A percentile compares a stretch with the other conserved stretches of the same genome.
phyloP scores from a whole-genome alignment of 2,888 invertebrate species.

The Metacarcinus magister region DNA sequence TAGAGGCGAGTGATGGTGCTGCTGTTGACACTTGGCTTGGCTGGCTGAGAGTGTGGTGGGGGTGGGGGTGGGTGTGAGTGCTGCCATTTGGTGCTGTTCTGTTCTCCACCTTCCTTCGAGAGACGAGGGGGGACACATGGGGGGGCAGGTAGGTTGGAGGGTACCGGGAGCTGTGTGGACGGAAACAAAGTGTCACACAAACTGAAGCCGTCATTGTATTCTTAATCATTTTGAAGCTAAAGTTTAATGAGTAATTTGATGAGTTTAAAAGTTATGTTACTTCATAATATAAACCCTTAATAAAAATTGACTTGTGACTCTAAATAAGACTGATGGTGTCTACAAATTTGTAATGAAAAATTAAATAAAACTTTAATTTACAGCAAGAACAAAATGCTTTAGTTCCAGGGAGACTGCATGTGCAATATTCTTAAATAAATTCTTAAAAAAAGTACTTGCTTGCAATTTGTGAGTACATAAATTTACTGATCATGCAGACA shows the following conservation, averaged over 20 bases:
- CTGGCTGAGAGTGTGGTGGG: constrained; percentile 57
- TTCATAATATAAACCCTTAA: background rate
- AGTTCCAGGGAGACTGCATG: background rate
- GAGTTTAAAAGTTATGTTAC: background rate
- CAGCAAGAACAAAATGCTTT: background rate
- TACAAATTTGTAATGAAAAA: background rate
- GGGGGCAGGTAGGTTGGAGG: constrained; percentile 82
- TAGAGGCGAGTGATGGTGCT: constrained; percentile 76
- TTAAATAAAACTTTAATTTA: background rate
- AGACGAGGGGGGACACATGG: constrained; percentile 83
- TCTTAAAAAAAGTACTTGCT: background rate
- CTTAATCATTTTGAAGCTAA: background rate
- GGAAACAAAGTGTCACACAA: background rate
- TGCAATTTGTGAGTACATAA: background rate
- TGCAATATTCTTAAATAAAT: background rate
- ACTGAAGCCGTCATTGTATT: background rate
- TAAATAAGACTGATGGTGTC: background rate
- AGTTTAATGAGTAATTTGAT: background rate
- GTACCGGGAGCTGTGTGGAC: constrained; percentile 79
- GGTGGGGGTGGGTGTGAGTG: constrained; percentile 42
- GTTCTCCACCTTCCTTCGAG: constrained; percentile 82
- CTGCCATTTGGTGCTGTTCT: constrained; percentile 69
- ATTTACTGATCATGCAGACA: constrained; percentile 1
- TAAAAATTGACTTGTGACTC: background rate
- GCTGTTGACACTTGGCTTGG: constrained; percentile 61